Base-by-base conservation (phyloP, 2,797 vertebrate genomes). In the Protosalanx chinensis region DNA sequence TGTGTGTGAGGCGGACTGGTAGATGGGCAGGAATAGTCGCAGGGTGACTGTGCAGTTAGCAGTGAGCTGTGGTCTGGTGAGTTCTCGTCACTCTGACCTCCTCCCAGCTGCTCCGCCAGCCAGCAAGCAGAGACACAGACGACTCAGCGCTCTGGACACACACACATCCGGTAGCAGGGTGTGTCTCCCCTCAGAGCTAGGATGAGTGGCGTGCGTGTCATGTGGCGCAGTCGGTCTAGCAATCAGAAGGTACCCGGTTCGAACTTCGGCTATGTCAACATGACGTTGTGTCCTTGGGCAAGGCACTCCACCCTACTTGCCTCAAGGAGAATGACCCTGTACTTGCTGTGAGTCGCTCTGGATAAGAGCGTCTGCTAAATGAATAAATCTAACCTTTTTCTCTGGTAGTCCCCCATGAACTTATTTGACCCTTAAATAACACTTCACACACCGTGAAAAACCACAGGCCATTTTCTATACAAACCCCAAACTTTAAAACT, bases 1-100 rank as follows among this genome's bases (percentile, higher is more conserved):
- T 72, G 57, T 15, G 61, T 79, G 79, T 56, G 73, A 71, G 77
- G 75, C 72, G 70, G 79, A 78, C 81, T 81, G 82, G 51, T 5
- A 3, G 51, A 56, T 56, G 51, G 51, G 51, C 49, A n/a, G 15
- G 18, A 18, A 23, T 16, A 18, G 37, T 30, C n/a, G 64, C 1
- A 23, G 27, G 6, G 62, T 20, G 71, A 46, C 32, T 46, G 46
- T 62, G 72, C 67, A 18, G 53, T 53, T 67, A 57, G 23, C 57
- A 73, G 73, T 73, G 65, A 70, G 75, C 71, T 72, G 58, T 46
- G 57, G 51, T 53, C 29, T 68, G 65, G 62, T 62, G 30, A 68
- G 66, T 63, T 62, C 27, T 27, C 59, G 15, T 13, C 33, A 35
- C 32, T 49, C n/a, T 30, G 8, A 10, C 53, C 60, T 37, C 13